Evolutionary conservation across 2,797 vertebrate species (phyloP), one percentile per base, ranked within the genome.

Genomic region (Fistularia commersonii): DNA sequence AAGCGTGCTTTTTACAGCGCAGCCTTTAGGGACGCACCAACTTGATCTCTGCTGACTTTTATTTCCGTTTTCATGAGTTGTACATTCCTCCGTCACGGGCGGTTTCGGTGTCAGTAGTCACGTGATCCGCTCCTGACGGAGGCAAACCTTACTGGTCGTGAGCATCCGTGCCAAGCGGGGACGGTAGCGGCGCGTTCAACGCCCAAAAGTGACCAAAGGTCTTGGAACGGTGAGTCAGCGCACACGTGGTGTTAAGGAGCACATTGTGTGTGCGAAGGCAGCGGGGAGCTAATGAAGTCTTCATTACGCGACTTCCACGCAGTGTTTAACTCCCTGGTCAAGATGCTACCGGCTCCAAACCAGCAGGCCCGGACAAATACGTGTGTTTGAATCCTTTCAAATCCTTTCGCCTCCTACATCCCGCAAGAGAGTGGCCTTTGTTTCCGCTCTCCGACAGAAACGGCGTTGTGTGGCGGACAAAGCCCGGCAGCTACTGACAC

Each of bases 331-430:
- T 55, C 66, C 71, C 69, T 82, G 73, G 80, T 80, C 45, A 72
- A 84, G 82, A 88, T 81, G 66, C 64, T 83, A 80, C 85, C 74
- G 45, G 64, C 42, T 58, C 56, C 13, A 45, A 57, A 83, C 82
- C 83, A 82, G 77, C 84, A 74, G 61, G 55, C 57, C 62, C 65
- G 70, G 70, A 80, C 68, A 77, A 68, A 79, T 55, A 60, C 58
- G 55, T 53, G 48, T 56, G 32, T 69, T 73, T 60, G 41, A 69
- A 64, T 65, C 59, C 66, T 10, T 69, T 77, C 67, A 23, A n/a
- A n/a, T n/a, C n/a, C 51, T 67, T 47, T 47, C 52, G 62, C 64
- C 55, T 53, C 76, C 55, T 48, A 67, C 48, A 77, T 59, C 54
- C 47, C 46, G 12, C 53, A 45, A 48, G 57, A 59, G 72, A 83